Conservation (phyloP, 2,113 vertebrate genomes). For the Alectura lathami region DNA sequence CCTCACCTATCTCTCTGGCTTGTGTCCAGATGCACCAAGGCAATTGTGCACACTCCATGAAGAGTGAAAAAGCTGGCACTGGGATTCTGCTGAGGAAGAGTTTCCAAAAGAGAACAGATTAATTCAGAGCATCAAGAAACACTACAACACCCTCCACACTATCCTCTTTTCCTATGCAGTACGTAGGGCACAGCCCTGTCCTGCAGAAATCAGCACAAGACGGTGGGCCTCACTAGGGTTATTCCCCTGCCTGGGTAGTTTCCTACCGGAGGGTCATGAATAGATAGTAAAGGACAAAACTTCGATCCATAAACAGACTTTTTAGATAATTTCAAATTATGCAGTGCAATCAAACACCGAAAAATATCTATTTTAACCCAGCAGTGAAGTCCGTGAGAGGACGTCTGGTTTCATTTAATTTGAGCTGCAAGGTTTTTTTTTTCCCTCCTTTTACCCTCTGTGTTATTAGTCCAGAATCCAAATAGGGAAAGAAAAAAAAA, state of each 20-base stretch:
- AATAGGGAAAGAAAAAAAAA: neutral
- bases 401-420: neutral
- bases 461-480: neutral
- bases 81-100: neutral
- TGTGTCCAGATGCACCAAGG: neutral
- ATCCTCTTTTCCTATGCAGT: neutral
- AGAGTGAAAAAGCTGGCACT: neutral
- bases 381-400: neutral
- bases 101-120: neutral
- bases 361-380: neutral
- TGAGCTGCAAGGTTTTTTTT: neutral
- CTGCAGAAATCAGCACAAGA: neutral
- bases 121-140: neutral
- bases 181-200: neutral
- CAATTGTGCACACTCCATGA: accelerated
- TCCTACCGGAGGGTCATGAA: neutral
- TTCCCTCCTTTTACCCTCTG: neutral
- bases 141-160: neutral
- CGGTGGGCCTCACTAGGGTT: neutral
- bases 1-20: neutral
- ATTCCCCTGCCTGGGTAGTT: neutral
- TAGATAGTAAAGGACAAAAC: neutral
- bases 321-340: neutral
- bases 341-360: neutral
- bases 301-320: neutral